phyloP scores from a whole-genome alignment of 2,888 invertebrate species.

The Ectobius pallidus region DNA sequence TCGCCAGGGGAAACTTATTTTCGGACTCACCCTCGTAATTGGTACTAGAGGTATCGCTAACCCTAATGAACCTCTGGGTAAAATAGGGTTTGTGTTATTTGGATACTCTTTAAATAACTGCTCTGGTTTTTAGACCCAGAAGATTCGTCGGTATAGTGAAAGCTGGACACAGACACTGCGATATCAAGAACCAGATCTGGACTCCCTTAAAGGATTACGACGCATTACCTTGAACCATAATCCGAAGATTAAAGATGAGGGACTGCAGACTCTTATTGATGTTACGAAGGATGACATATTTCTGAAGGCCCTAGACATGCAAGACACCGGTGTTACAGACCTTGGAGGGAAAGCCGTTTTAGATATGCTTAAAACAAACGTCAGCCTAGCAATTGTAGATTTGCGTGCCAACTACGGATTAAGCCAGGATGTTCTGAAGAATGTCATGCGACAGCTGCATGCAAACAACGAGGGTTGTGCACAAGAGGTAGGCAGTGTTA shows the following conservation, averaged over 20 bases:
- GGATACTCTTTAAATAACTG: too few species aligned
- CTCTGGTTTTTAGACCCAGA: too few species aligned
- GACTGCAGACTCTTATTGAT: slow-evolving; percentile 65
- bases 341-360: slow-evolving; percentile 62
- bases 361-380: slow-evolving; percentile 67
- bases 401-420: slow-evolving; percentile 66
- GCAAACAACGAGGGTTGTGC: slow-evolving; percentile 41
- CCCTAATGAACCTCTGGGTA: too few species aligned
- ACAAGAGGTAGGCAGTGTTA: slow-evolving; percentile 23
- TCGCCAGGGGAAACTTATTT: too few species aligned
- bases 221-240: slow-evolving; percentile 74
- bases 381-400: slow-evolving; percentile 71
- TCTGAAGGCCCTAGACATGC: slow-evolving; percentile 80
- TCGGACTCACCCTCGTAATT: too few species aligned
- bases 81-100: too few species aligned
- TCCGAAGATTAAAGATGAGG: slow-evolving; percentile 68
- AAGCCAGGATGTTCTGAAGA: slow-evolving; percentile 58
- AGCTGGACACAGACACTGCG: slow-evolving; percentile 82
- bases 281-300: slow-evolving; percentile 78
- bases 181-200: slow-evolving; percentile 76
- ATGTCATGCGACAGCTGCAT: slow-evolving; percentile 49
- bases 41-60: too few species aligned
- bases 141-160: slow-evolving; percentile 75
- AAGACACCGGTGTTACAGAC: slow-evolving; percentile 75
- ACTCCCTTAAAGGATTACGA: slow-evolving; percentile 73